phyloP scores from a whole-genome alignment of 2,113 vertebrate genomes.

The Sorex fumeus region DNA sequence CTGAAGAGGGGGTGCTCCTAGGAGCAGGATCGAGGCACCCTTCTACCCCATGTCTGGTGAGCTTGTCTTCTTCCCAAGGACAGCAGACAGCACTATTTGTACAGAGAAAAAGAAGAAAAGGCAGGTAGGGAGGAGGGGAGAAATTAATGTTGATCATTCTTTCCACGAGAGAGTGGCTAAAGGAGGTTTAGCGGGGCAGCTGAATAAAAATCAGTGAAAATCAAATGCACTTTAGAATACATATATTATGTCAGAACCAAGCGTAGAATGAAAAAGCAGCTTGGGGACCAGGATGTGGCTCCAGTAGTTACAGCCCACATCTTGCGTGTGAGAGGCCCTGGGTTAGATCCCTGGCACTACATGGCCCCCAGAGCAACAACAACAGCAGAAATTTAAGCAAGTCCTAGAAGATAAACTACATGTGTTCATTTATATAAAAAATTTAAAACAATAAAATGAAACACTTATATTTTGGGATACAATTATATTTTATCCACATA shows the following conservation, averaged over 20 bases:
- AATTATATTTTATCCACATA: slow-evolving; percentile 4
- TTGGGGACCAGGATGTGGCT: no score
- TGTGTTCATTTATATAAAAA: slow-evolving; percentile 44
- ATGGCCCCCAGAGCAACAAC: no score
- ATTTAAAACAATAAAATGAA: slow-evolving; percentile 39
- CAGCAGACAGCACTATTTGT: neutral
- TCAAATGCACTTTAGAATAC: neutral
- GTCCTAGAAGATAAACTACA: neutral
- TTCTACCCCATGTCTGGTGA: neutral
- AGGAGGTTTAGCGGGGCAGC: neutral
- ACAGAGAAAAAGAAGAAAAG: neutral
- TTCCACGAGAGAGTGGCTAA: neutral
- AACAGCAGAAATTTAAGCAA: neutral
- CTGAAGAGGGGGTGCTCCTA: neutral
- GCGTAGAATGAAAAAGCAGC: no score
- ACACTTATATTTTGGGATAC: slow-evolving; percentile 6
- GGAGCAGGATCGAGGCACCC: neutral
- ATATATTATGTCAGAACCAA: neutral
- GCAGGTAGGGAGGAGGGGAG: neutral
- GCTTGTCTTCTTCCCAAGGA: no score
- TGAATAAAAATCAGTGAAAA: neutral
- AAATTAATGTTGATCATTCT: neutral
- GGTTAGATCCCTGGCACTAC: no score
- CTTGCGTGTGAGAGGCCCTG: no score
- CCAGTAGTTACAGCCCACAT: no score